Percentiles rank a stretch among this genome's conserved stretches.
Conservation (phyloP, 30 jellyfish, hydroid and myxozoan genomes). For the Hydra vulgaris region DNA sequence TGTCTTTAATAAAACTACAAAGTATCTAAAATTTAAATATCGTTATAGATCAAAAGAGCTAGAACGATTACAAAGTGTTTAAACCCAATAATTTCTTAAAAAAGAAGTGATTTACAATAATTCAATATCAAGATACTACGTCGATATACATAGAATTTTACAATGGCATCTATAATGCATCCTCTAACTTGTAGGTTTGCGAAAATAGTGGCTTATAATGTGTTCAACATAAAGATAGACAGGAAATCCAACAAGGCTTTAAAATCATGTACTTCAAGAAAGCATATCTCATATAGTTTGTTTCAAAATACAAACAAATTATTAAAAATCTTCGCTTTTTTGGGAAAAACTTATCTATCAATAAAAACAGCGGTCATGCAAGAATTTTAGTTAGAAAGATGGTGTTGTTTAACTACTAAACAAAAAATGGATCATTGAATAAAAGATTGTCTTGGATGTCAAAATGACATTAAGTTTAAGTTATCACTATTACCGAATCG, state of each 20-base stretch:
- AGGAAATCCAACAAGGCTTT: neutral
- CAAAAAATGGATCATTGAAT: neutral
- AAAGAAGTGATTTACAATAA: neutral
- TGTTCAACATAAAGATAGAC: neutral
- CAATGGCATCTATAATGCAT: neutral
- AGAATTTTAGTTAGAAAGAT: neutral
- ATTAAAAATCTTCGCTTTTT: neutral
- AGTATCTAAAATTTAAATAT: no score
- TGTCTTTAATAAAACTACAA: neutral
- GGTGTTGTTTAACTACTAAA: neutral
- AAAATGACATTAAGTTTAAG: neutral
- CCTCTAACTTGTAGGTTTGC: neutral
- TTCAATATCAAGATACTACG: no score
- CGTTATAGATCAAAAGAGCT: neutral
- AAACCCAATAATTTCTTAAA: neutral
- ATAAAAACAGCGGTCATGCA: neutral
- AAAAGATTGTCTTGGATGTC: neutral
- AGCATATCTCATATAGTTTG: neutral
- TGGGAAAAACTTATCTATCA: neutral
- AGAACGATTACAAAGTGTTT: neutral
- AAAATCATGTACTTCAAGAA: neutral
- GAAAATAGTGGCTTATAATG: neutral
- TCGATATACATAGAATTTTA: no score
- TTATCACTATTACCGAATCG: neutral
- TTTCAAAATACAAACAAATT: neutral